These are phyloP conservation scores for Struthidea cinerea DNA, from an alignment of 2,113 vertebrate genomes.

Conservation along the genomic window DNA sequence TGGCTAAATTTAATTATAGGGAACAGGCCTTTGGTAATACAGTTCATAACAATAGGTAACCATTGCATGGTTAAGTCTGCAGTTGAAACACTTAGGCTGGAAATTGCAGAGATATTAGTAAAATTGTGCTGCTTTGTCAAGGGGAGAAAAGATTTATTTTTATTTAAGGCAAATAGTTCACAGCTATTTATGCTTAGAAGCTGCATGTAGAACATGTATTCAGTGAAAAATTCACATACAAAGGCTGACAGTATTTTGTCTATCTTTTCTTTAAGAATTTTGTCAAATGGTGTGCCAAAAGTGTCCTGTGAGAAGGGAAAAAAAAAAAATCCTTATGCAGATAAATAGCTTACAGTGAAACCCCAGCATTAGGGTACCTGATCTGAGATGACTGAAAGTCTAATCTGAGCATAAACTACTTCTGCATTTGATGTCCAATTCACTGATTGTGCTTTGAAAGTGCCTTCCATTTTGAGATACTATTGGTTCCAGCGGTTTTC, in stretches of 20 bases:
- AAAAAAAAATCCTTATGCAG: not conserved
- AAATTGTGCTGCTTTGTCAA: not conserved
- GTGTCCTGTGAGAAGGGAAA: not conserved
- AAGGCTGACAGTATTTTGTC: not conserved
- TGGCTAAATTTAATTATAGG: not conserved
- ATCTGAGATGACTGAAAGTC: not conserved
- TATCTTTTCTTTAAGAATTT: not conserved
- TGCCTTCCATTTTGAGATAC: conserved; percentile 17
- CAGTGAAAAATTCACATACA: not conserved
- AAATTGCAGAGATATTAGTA: not conserved
- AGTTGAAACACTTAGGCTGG: not conserved
- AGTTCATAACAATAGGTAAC: not conserved
- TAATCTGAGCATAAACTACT: not conserved
- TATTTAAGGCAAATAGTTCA: not conserved
- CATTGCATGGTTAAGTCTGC: not conserved
- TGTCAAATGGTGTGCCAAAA: not conserved
- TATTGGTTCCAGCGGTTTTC: not conserved
- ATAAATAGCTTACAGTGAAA: not conserved
- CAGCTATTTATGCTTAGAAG: not conserved
- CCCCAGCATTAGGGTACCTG: not conserved
- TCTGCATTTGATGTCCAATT: not conserved
- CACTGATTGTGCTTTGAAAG: not conserved
- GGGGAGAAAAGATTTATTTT: not conserved
- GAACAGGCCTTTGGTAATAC: not conserved
- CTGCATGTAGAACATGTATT: not conserved